Evolutionary conservation across 1,140 invertebrate genomes (phyloP), one percentile per base, ranked within the genome.

Genomic region (Hycleus phaleratus): DNA sequence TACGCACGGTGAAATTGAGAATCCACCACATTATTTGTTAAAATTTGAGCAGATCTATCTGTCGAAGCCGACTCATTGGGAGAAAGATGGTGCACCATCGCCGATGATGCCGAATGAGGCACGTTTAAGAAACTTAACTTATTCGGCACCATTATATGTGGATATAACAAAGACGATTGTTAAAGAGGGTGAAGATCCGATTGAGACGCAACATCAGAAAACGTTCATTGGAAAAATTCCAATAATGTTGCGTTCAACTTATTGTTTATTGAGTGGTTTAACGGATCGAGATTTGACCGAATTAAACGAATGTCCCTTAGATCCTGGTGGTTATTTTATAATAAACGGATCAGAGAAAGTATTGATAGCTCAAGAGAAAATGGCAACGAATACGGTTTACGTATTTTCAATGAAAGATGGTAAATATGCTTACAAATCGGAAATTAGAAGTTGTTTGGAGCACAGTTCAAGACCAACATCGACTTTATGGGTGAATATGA

Each of bases 51-150:
- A 99, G 75, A 98, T 99, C 72, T 99, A 98, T 74, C 73, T 99
- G 32, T 98, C 95, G 0, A 98, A 98, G 75, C 96, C 96, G 4
- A 99, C 96, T 7, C 97, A 98, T 82, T 98, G 96, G 96, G 96
- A 98, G 75, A 98, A 98, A 79, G 96, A 99, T 81, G 96, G 96
- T 73, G 93, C 95, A 0, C 94, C 95, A 26, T 93, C 90, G 59
- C 93, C 94, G 56, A 97, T 99, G 94, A 98, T 98, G 95, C 96
- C 96, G 8, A 99, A 99, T 74, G 96, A 98, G 79, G 96, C 95
- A 10, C 80, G 95, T 57, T 73, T 91, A 49, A 78, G 90, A 51
- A 92, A 93, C 76, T 76, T 91, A 5, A 95, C 92, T 0, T 98
- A 98, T 74, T 97, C 95, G 4, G 95, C 97, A 7, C 97, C 97